Conservation (phyloP, 2,888 invertebrate species). For the Argyra leucocephala region DNA sequence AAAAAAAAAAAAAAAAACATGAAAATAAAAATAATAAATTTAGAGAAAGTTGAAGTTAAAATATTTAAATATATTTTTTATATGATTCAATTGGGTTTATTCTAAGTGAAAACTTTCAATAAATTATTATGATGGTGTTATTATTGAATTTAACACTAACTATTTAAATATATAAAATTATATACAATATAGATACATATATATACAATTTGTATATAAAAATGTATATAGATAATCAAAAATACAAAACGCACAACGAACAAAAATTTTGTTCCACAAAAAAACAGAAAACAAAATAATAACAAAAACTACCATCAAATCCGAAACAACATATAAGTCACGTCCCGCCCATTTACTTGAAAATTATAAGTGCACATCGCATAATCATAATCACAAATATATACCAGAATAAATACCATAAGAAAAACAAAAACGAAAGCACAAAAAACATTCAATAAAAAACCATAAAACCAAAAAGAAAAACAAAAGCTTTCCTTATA, state of each 20-base stretch:
- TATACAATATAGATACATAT: background rate
- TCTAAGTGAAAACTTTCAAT: constrained; percentile 1
- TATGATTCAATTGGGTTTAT: background rate
- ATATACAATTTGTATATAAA: too few relatives aligned
- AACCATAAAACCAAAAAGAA: constrained; percentile 16
- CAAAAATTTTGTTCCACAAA: too few relatives aligned
- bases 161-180: background rate
- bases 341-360: constrained; percentile 45
- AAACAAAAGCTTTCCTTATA: constrained; percentile 16
- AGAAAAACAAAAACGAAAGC: background rate
- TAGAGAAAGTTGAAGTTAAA: background rate
- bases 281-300: background rate
- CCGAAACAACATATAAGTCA: constrained; percentile 31
- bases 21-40: background rate
- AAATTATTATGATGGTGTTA: background rate
- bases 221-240: background rate
- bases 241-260: background rate
- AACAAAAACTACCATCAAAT: background rate
- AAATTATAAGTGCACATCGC: constrained; percentile 4
- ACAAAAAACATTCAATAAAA: constrained; percentile 14
- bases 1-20: too few relatives aligned
- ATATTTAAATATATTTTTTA: background rate
- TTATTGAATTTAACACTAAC: background rate
- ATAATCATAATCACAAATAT: background rate
- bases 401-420: too few relatives aligned